phyloP scores from a whole-genome alignment of 2,888 invertebrate genomes.

The Zhuqinia jingwanae region DNA sequence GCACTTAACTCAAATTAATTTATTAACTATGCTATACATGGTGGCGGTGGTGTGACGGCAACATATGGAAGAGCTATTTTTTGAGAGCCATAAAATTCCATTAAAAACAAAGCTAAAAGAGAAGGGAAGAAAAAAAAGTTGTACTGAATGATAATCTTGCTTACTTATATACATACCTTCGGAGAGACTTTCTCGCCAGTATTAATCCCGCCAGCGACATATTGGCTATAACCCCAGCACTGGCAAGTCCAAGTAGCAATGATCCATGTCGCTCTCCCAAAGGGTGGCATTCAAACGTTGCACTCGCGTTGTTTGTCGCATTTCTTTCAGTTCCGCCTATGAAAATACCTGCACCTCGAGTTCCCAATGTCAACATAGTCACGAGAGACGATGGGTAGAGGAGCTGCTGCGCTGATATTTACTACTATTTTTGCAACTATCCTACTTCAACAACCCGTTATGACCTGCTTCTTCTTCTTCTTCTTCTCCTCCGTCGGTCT shows the following conservation, averaged over 20 bases:
- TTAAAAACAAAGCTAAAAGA: slow-evolving; percentile 46
- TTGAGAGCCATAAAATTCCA: slow-evolving; percentile 62
- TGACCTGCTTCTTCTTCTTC: slow-evolving; percentile 50
- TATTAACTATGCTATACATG: neutral
- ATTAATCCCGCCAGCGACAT: slow-evolving; percentile 91
- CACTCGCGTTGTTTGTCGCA: slow-evolving; percentile 76
- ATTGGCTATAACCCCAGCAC: slow-evolving; percentile 86
- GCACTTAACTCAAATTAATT: slow-evolving; percentile 32
- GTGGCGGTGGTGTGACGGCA: neutral
- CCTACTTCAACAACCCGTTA: slow-evolving; percentile 19
- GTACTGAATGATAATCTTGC: neutral
- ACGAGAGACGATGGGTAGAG: slow-evolving; percentile 48
- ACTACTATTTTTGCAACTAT: slow-evolving; percentile 43
- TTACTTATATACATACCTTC: slow-evolving; percentile 84
- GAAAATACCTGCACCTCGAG: slow-evolving; percentile 72
- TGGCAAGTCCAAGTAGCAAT: slow-evolving; percentile 77
- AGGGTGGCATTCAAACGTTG: slow-evolving; percentile 89
- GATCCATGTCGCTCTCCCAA: slow-evolving; percentile 89
- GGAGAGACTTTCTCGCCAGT: slow-evolving; percentile 88
- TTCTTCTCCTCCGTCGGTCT: slow-evolving; percentile 3
- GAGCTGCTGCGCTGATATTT: slow-evolving; percentile 44
- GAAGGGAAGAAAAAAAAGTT: neutral
- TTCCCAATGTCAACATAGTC: slow-evolving; percentile 73
- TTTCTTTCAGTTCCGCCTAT: slow-evolving; percentile 76
- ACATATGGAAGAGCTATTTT: slow-evolving; percentile 31